phyloP scores from a whole-genome alignment of 92 coral and sea anemone genomes.

The Porites evermanni region DNA sequence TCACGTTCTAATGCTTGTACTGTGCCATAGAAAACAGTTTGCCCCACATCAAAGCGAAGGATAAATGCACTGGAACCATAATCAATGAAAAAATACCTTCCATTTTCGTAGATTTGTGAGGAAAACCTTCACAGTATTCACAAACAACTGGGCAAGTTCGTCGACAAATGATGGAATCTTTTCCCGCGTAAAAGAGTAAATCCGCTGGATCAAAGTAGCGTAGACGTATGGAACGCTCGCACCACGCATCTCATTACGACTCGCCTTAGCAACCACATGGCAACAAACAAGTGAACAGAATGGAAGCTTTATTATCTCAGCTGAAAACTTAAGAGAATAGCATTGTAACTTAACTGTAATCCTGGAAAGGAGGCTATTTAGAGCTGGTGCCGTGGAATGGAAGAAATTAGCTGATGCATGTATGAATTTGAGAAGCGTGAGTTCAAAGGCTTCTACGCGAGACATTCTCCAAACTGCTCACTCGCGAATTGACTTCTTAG shows the following conservation, averaged over 20 bases:
- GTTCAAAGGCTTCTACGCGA: not conserved
- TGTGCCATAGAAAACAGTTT: not conserved
- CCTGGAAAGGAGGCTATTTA: not conserved
- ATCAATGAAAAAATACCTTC: slow-evolving; percentile 11
- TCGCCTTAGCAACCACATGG: slow-evolving; percentile 52
- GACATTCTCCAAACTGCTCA: not conserved
- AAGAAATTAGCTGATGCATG: not conserved
- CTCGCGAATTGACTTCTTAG: not conserved
- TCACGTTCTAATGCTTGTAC: not conserved
- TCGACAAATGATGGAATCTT: not conserved
- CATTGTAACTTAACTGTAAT: not conserved
- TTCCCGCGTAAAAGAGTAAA: slow-evolving; percentile 46
- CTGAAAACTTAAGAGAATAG: not conserved
- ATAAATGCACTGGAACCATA: not conserved
- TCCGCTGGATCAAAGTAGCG: slow-evolving; percentile 35
- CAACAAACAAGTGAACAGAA: slow-evolving; percentile 34
- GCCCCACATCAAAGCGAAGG: not conserved
- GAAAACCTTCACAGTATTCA: not conserved
- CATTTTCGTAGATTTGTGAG: not conserved
- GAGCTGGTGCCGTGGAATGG: not conserved
- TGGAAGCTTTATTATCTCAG: slow-evolving; percentile 1
- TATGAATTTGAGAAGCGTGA: not conserved
- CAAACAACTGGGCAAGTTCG: not conserved
- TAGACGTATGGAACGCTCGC: not conserved
- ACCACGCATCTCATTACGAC: slow-evolving; percentile 15